These are phyloP conservation scores for Oligia latruncula DNA, from an alignment of 2,888 invertebrate species.

Conservation along the genomic window DNA sequence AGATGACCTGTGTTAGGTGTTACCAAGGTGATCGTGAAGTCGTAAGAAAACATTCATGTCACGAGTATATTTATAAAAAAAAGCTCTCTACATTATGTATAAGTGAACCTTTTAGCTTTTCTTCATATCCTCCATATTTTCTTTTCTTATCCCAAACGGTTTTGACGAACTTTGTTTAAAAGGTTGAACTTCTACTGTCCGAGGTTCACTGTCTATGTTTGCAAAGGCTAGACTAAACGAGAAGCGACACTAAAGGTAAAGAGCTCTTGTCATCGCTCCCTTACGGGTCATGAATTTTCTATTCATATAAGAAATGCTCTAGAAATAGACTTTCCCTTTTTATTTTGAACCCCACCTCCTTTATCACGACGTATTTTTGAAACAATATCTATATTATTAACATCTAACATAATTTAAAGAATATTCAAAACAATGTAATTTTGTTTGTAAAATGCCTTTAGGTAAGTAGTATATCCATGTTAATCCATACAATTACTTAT, in stretches of 20 bases:
- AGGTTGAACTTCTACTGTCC: slow-evolving; percentile 40
- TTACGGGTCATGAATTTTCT: slow-evolving; percentile 13
- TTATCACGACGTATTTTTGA: no score
- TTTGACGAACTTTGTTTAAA: slow-evolving; percentile 18
- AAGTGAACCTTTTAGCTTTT: background rate
- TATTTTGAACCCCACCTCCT: background rate
- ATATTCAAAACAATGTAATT: background rate
- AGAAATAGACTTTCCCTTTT: background rate
- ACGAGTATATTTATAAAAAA: background rate
- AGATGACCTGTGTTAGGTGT: background rate
- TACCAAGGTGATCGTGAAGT: no score
- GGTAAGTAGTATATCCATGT: background rate
- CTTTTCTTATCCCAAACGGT: slow-evolving; percentile 13
- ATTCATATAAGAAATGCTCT: background rate
- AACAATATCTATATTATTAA: background rate
- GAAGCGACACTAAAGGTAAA: slow-evolving; percentile 21
- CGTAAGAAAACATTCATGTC: background rate
- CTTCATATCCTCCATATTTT: slow-evolving; percentile 33
- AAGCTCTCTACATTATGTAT: background rate
- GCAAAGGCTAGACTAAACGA: slow-evolving; percentile 17
- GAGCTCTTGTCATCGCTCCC: slow-evolving; percentile 9
- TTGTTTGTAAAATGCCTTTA: background rate
- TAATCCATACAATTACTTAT: background rate
- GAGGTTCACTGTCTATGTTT: slow-evolving; percentile 30
- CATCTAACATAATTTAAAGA: background rate